Percentiles rank a stretch among this genome's conserved stretches.
These are phyloP conservation scores for Amphipoea lucens DNA, from an alignment of 2,888 invertebrate species.

Conservation along the genomic window DNA sequence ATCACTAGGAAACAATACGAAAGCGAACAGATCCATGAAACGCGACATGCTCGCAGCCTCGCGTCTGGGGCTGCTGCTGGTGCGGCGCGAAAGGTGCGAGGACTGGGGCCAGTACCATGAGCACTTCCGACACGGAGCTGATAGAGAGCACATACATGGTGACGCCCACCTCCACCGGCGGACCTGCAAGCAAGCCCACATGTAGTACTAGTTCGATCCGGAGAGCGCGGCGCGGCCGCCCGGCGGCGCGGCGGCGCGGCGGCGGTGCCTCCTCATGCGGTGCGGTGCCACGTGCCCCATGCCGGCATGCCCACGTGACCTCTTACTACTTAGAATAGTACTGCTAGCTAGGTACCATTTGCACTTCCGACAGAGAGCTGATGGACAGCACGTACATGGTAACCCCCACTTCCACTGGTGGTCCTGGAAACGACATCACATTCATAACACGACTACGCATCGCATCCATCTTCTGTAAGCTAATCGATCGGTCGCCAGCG, in stretches of 20 bases:
- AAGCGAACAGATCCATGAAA: slow-evolving; percentile 73
- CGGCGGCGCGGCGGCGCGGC: slow-evolving; percentile 15
- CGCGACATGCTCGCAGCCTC: slow-evolving; percentile 89
- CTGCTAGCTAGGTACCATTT: slow-evolving; percentile 89
- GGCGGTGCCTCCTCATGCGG: slow-evolving; percentile 56
- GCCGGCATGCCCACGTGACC: slow-evolving; percentile 62
- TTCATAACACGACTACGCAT: slow-evolving; percentile 61
- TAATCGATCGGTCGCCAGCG: slow-evolving; percentile 24
- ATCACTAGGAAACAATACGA: slow-evolving; percentile 68
- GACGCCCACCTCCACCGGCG: slow-evolving; percentile 99
- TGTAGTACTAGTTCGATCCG: slow-evolving; percentile 92
- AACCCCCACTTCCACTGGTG: slow-evolving; percentile 95
- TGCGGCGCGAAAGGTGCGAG: slow-evolving; percentile 74
- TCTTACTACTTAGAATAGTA: slow-evolving; percentile 63
- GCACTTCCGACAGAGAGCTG: slow-evolving; percentile 96
- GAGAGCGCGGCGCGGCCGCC: slow-evolving; percentile 45
- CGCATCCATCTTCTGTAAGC: slow-evolving; percentile 48
- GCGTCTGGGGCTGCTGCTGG: slow-evolving; percentile 88
- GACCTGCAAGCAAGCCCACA: slow-evolving; percentile 94
- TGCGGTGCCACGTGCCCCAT: slow-evolving; percentile 60
- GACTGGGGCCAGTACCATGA: slow-evolving; percentile 94
- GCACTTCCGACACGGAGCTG: slow-evolving; percentile 99
- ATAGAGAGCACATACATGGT: slow-evolving; percentile 99
- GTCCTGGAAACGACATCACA: slow-evolving; percentile 89
- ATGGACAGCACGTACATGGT: slow-evolving; percentile 96